Base-by-base conservation (phyloP, 1,140 invertebrate genomes). In the Stegodyphus mimosarum region DNA sequence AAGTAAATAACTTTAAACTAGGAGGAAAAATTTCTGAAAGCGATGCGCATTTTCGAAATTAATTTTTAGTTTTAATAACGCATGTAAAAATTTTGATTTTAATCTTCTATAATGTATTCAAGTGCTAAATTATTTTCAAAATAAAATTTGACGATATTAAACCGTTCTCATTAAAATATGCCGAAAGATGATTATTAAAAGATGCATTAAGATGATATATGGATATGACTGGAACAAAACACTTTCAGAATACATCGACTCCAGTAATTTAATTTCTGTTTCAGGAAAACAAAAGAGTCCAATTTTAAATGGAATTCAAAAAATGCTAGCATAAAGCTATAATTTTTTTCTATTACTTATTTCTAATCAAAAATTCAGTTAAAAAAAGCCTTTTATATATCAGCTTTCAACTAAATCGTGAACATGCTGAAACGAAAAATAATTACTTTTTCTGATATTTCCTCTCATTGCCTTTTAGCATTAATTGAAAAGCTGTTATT, bases 401-500 rank as follows among this genome's bases (percentile, higher is more conserved):
- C 48, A n/a, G 9, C n/a, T 77, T 77, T 67, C 49, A 51, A 48
- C 49, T 77, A 67, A 77, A 66, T 66, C 17, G 17, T 48, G 33
- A 17, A 49, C 51, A 67, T 7, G 11, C 49, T 51, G 51, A 79
- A 77, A 50, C 13, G 63, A 69, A 60, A 72, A 81, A 80, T 72
- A 83, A 83, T 53, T 83, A 73, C 69, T 72, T 83, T 79, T 67
- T 64, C 51, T 74, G 52, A 73, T 74, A 52, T 83, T 83, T 33
- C n/a, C 63, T 74, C 74, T 74, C 71, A 83, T 74, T 83, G 71
- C 15, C 71, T 83, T 53, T 83, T 72, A 81, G 49, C 51, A 81
- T 81, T 81, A 81, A 81, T 81, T 74, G 70, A 83, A 83, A 84
- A 84, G 72, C 50, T 84, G 81, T 84, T 84, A 76, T 84, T 75